Evolutionary conservation across 2,113 vertebrate genomes (phyloP).

Genomic region (Vicugna pacos): DNA sequence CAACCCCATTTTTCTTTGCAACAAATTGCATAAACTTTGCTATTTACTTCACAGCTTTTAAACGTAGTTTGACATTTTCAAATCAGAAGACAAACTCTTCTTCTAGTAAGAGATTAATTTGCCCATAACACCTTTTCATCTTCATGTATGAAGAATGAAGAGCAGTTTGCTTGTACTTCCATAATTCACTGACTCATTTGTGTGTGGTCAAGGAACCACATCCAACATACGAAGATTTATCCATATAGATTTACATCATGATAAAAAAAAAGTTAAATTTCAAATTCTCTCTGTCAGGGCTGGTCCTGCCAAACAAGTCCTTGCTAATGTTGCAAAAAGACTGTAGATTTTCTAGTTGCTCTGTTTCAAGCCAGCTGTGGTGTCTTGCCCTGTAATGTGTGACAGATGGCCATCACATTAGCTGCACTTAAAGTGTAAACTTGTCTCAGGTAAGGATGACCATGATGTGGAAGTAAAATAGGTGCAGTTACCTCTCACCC

Average conservation of each 20-base stretch:
- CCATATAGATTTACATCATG: background rate
- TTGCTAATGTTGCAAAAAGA: background rate
- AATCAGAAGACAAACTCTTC: background rate
- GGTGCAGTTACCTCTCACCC: constrained; percentile 59
- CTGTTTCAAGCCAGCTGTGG: constrained; percentile 31
- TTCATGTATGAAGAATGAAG: background rate
- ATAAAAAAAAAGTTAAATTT: background rate
- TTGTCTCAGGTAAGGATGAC: constrained; percentile 54
- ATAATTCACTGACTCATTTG: background rate
- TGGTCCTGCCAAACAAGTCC: background rate
- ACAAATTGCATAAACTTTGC: background rate
- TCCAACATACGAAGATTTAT: background rate
- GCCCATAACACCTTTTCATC: background rate
- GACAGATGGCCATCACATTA: constrained; percentile 69
- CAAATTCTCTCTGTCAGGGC: background rate
- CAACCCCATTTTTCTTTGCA: background rate
- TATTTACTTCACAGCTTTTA: background rate
- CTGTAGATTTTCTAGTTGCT: background rate
- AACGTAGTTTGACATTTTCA: constrained; percentile 36
- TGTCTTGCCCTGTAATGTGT: constrained; percentile 60
- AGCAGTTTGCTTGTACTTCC: background rate
- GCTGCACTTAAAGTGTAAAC: constrained; percentile 59
- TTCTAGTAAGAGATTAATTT: background rate
- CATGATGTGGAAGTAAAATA: constrained; percentile 33
- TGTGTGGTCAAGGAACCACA: background rate